Conservation (phyloP, 2,113 vertebrate species). For the Amblyopsis rosae region DNA sequence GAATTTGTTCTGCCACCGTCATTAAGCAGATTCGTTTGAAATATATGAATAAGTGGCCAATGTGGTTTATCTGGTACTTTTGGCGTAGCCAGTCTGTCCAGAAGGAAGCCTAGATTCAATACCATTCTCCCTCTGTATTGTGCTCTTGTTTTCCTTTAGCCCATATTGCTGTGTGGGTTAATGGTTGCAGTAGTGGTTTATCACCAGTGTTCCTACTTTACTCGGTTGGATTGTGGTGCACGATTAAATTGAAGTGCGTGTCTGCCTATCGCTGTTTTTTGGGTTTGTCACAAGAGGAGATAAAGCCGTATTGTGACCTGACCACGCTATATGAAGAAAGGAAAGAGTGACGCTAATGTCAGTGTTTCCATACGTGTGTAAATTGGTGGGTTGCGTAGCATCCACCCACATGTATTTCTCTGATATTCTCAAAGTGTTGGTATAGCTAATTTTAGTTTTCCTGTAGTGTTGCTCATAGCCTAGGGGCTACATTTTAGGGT, state of each 20-base stretch:
- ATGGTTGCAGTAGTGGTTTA: constrained; percentile 15
- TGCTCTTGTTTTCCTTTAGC: constrained; percentile 29
- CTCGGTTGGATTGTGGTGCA: no score
- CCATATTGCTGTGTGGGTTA: constrained; percentile 42
- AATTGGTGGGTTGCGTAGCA: constrained; percentile 38
- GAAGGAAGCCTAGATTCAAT: background rate
- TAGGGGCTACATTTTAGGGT: no score
- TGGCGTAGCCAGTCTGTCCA: constrained; percentile 1
- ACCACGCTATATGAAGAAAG: background rate
- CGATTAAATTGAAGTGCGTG: no score
- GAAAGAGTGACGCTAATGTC: constrained; percentile 4
- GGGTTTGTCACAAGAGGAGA: background rate
- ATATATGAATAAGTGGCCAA: background rate
- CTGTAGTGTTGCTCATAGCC: no score
- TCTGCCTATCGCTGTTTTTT: no score
- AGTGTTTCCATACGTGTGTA: constrained; percentile 5
- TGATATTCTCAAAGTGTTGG: background rate
- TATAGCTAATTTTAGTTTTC: background rate
- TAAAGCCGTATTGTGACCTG: constrained; percentile 18
- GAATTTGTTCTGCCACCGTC: background rate
- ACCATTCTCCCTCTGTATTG: background rate
- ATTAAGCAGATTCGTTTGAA: background rate
- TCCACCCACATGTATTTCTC: background rate
- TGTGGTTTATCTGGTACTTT: constrained; percentile 27
- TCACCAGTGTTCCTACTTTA: no score